Base-by-base conservation (phyloP, 2,888 invertebrate species). In the Onchidella celtica region DNA sequence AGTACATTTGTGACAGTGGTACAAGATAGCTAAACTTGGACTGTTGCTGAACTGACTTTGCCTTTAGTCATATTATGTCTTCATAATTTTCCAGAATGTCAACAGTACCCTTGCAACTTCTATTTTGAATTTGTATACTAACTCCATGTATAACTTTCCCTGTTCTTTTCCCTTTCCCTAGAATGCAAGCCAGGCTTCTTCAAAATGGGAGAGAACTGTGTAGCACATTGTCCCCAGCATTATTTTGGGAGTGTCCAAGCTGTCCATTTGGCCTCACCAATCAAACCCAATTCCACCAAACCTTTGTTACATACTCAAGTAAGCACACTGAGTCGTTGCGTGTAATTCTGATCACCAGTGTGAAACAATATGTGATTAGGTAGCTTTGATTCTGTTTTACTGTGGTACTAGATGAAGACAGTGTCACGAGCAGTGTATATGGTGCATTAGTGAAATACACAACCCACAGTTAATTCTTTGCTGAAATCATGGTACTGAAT, bases 161-260 rank as follows among this genome's bases (percentile, higher is more conserved):
- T n/a, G n/a, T n/a, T n/a, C n/a, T n/a, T 73, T 69, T 72, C 34
- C 57, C 21, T 63, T 70, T 73, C 86, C 87, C 69, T 89, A 91
- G 91, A 90, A 82, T 91, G 91, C 81, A 88, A 88, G 66, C 87
- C 88, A 32, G 90, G 91, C 38, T 90, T 85, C 83, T 90, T 88
- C 85, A 90, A 89, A 82, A 86, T 90, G 81, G 87, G 86, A 36
- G 87, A 90, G 32, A 88, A 86, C 55, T 91, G 91, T 84, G 88
- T 90, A 55, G 86, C 88, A 6, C 87, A 86, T 77, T 91, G 91
- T 75, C 91, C 91, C 0, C 88, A 90, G 68, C 88, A 89, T 84
- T 91, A 88, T 83, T 90, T 85, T 55, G 89, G 89, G 68, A 87
- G 87, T 72, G 89, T 89, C 80, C 88, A 91, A 74, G 87, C 88